Evolutionary conservation across 2,797 vertebrate genomes (phyloP).

Genomic region (Phylloscopus collybita): DNA sequence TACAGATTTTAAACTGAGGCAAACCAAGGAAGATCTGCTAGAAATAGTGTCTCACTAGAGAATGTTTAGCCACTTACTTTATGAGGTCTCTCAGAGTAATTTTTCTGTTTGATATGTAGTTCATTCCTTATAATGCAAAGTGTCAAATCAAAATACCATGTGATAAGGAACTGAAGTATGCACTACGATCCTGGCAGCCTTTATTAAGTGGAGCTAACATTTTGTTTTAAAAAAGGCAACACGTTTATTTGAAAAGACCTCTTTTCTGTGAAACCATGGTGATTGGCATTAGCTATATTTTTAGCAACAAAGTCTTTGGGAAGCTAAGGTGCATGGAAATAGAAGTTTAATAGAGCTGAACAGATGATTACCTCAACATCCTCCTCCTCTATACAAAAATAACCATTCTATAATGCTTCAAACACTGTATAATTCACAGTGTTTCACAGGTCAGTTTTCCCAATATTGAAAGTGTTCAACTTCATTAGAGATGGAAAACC

Average conservation of each 20-base stretch:
- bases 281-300: neutral
- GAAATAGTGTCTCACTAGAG: neutral
- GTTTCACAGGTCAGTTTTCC: constrained; percentile 6
- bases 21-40: neutral
- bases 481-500: neutral
- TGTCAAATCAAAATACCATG: neutral
- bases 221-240: neutral
- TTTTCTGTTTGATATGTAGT: neutral
- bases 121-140: neutral
- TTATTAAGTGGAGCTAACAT: neutral
- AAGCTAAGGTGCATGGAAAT: neutral
- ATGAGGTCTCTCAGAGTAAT: neutral
- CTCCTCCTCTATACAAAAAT: constrained; percentile 6
- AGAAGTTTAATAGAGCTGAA: constrained; percentile 11
- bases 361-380: neutral
- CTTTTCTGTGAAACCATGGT: neutral
- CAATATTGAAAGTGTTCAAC: neutral
- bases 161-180: neutral
- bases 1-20: neutral
- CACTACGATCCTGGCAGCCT: neutral
- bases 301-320: neutral
- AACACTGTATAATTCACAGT: neutral
- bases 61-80: neutral
- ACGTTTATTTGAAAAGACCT: neutral
- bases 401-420: neutral